Evolutionary conservation across 2,888 invertebrate species (phyloP), one percentile per base, ranked within the genome.

Genomic region (Tenthredo distinguenda): DNA sequence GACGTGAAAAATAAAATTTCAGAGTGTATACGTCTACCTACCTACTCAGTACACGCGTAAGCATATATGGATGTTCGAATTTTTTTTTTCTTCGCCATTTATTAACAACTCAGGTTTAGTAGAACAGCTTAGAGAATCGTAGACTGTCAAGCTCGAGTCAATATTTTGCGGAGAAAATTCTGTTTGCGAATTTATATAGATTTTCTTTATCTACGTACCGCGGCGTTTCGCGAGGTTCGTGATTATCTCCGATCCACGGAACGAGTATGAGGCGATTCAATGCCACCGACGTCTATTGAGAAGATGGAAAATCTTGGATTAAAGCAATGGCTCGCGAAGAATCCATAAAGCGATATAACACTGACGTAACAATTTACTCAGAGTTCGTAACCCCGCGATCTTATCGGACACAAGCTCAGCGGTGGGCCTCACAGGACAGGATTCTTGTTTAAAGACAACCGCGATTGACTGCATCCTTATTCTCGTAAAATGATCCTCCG

Each of bases 321-420:
- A 34, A 68, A 68, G 34, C 34, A 68, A 34, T 40, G 74, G 43
- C 74, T 43, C 26, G 40, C 74, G 7, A 74, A 74, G 74, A 74
- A 43, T 74, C 43, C 74, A 74, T 43, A 74, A 40, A 62, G 40
- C 21, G 26, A 62, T 55, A n/a, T 10, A 10, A 26, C 34, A 83
- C 47, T 83, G 83, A 83, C 83, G 83, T 83, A 83, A 83, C 83
- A 83, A 83, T 83, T 83, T 68, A 83, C 83, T 83, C 62, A 31
- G 83, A 47, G 83, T 43, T 43, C 47, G 68, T 47, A 26, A 71
- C 65, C 83, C n/a, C 68, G 65, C 43, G 83, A 83, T 83, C 68
- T 83, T 83, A 83, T 83, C 83, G 68, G 37, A 40, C 62, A 62
- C 15, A 40, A 47, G 4, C 83, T 31, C 65, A 83, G 83, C 83